phyloP scores from a whole-genome alignment of 2,113 vertebrate species.

The Crocuta crocuta region DNA sequence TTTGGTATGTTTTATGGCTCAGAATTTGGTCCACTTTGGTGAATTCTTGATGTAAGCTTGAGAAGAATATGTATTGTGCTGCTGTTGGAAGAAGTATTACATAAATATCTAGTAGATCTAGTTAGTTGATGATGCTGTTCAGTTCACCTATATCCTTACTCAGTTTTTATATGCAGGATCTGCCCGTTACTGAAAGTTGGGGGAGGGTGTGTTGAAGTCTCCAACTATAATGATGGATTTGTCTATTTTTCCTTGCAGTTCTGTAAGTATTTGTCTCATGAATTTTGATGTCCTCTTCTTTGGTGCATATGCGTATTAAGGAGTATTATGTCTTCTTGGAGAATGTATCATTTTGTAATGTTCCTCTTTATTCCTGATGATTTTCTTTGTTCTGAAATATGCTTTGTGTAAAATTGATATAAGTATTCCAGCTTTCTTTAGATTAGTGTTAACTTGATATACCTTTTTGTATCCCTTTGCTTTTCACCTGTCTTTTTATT shows the following conservation, averaged over 20 bases:
- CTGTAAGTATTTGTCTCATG: not conserved
- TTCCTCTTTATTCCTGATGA: not conserved
- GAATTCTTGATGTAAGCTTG: not conserved
- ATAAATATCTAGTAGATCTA: not conserved
- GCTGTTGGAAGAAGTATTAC: not conserved
- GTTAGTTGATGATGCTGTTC: constrained; percentile 8
- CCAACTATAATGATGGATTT: not conserved
- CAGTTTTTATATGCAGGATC: not conserved
- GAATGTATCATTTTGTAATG: constrained; percentile 17
- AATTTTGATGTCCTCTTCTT: not conserved
- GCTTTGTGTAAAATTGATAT: constrained; percentile 10
- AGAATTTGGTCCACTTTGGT: not conserved
- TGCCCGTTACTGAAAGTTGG: not conserved
- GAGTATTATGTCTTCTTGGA: not conserved
- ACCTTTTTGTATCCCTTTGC: not conserved
- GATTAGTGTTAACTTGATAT: not conserved
- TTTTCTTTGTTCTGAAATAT: not conserved
- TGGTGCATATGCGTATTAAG: not conserved
- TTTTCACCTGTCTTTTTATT: not conserved
- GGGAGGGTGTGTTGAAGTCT: not conserved
- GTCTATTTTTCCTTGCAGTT: not conserved
- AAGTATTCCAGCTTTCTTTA: not conserved
- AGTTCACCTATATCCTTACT: not conserved
- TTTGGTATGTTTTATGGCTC: not conserved
- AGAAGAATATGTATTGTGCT: constrained; percentile 20